A percentile compares a stretch with the other conserved stretches of the same genome.
Evolutionary conservation across 2,888 invertebrate genomes (phyloP).

Genomic region (Synanthedon andrenaeformis): DNA sequence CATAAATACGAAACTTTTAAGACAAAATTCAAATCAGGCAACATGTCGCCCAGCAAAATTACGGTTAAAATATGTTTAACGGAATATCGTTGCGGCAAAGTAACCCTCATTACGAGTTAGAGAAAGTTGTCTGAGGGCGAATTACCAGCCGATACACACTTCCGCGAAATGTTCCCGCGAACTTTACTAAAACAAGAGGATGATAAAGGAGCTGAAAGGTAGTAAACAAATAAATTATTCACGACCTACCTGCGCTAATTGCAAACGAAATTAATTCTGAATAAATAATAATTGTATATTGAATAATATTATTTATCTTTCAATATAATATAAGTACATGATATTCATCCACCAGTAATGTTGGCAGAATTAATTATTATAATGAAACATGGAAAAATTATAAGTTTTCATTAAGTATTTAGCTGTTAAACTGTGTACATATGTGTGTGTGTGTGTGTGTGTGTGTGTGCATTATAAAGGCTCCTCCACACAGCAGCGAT

Average conservation of each 20-base stretch:
- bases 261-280: background rate
- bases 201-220: background rate
- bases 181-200: background rate
- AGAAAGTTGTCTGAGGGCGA: background rate
- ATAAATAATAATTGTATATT: background rate
- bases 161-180: background rate
- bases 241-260: background rate
- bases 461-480: no score
- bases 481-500: no score
- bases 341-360: no score
- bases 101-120: background rate
- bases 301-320: background rate
- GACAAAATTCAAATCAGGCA: background rate
- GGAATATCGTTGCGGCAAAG: background rate
- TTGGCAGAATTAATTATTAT: no score
- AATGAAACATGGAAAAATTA: no score
- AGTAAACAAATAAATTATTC: background rate
- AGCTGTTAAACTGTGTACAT: no score
- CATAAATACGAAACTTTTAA: no score
- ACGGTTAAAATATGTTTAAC: background rate
- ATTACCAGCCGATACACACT: background rate
- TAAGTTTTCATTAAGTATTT: no score
- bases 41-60: background rate
- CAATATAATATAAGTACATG: no score
- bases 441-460: no score